These are phyloP conservation scores for Acestrorhynchus altus DNA, from an alignment of 2,797 vertebrate genomes.

Conservation along the genomic window DNA sequence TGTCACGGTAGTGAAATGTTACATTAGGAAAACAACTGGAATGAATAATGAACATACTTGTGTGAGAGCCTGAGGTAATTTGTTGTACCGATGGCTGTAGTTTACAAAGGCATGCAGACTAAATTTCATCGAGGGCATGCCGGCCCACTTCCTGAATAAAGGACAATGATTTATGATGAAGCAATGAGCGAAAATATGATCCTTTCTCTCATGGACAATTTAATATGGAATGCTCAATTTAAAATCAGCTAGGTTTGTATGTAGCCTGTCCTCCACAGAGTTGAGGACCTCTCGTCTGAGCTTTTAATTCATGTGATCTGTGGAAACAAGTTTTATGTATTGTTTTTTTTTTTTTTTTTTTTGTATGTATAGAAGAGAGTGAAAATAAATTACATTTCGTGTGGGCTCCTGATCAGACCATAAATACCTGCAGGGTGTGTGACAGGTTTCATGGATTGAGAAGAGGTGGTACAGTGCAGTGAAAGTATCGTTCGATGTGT, in stretches of 20 bases:
- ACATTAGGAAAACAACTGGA: not conserved
- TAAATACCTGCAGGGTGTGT: too few species aligned
- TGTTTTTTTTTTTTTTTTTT: conserved; percentile 1
- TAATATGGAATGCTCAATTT: not conserved
- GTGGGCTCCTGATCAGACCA: too few species aligned
- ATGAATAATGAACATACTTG: not conserved
- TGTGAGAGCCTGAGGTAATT: not conserved
- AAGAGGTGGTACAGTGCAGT: too few species aligned
- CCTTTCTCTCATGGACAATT: not conserved
- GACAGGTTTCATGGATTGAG: too few species aligned
- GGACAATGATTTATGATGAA: not conserved
- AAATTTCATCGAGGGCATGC: not conserved
- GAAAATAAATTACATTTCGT: too few species aligned
- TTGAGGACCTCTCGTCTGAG: not conserved
- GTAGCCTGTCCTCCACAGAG: not conserved
- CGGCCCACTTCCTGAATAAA: not conserved
- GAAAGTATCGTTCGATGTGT: too few species aligned
- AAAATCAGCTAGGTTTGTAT: not conserved
- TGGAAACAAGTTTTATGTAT: not conserved
- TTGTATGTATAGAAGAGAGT: too few species aligned
- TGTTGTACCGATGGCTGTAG: not conserved
- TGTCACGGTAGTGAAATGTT: not conserved
- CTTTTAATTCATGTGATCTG: not conserved
- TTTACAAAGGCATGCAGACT: not conserved
- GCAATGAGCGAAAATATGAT: not conserved